Conservation (phyloP, 2,113 vertebrate genomes). For the Vulpes ferrilata region DNA sequence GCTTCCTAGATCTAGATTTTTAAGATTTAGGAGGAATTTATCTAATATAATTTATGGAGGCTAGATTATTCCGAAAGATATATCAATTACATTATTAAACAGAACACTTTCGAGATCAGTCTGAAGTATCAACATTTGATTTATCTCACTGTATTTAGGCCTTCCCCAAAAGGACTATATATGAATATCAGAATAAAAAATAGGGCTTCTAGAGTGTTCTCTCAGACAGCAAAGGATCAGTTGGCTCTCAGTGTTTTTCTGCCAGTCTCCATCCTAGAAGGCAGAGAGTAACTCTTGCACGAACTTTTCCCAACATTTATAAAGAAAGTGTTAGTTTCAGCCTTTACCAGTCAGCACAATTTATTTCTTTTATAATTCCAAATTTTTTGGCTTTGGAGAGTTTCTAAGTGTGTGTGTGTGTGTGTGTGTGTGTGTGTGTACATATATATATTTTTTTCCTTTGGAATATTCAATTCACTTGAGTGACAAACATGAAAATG, state of each 20-base stretch:
- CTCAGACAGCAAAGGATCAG: background rate
- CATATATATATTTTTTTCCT: background rate
- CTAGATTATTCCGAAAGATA: background rate
- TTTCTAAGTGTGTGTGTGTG: conserved; percentile 4
- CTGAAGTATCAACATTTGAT: background rate
- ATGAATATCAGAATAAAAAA: background rate
- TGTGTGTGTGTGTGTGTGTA: background rate
- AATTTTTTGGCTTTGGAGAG: background rate
- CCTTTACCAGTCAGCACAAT: background rate
- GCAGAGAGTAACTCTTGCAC: background rate
- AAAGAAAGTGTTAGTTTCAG: background rate
- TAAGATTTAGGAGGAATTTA: background rate
- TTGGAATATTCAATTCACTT: background rate
- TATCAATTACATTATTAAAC: background rate
- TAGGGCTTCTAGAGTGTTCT: background rate
- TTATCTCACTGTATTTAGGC: background rate
- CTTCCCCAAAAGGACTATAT: background rate
- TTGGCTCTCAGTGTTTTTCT: background rate
- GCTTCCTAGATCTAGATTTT: background rate
- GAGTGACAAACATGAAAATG: background rate
- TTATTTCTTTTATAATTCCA: background rate
- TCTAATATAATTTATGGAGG: background rate
- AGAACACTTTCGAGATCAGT: background rate
- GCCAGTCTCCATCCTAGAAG: background rate
- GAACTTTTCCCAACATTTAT: background rate